Evolutionary conservation across 2,888 invertebrate species (phyloP), one percentile per base, ranked within the genome.

Genomic region (Sphaerophoria taeniata): DNA sequence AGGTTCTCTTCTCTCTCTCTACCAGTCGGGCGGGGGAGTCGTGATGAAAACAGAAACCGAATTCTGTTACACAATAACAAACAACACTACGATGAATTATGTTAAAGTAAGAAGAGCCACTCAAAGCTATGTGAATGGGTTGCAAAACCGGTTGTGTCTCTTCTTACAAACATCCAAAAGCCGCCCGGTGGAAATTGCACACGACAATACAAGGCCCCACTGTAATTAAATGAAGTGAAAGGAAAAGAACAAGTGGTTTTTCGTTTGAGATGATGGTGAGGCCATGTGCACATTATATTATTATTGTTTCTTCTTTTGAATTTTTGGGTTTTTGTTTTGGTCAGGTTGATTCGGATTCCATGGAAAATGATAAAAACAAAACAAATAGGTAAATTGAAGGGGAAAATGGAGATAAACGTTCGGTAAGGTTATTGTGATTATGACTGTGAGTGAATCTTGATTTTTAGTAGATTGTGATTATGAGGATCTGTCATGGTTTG

Each of bases 231-330:
- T n/a, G n/a, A n/a, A n/a, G n/a, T n/a, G n/a, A n/a, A n/a, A n/a
- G n/a, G n/a, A n/a, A n/a, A n/a, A n/a, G n/a, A n/a, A n/a, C n/a
- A n/a, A n/a, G n/a, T n/a, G n/a, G n/a, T n/a, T n/a, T n/a, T n/a
- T n/a, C n/a, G n/a, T n/a, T n/a, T n/a, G n/a, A n/a, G n/a, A n/a
- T n/a, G n/a, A n/a, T n/a, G n/a, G n/a, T n/a, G n/a, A n/a, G n/a
- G 74, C 83, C 83, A 83, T 83, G 83, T 83, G 83, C 83, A 60
- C 70, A 34, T 31, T 7, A 43, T 56, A 53, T 63, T 58, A 24
- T 3, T 67, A 12, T 39, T 43, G 2, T 49, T 63, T 6, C 34
- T 55, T 60, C 55, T 56, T 36, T 3, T 65, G 7, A n/a, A n/a
- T n/a, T n/a, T 36, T 33, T 24, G 5, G 36, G 36, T 60, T 24